phyloP scores from a whole-genome alignment of 1,140 invertebrate genomes.

The Idris sp. region DNA sequence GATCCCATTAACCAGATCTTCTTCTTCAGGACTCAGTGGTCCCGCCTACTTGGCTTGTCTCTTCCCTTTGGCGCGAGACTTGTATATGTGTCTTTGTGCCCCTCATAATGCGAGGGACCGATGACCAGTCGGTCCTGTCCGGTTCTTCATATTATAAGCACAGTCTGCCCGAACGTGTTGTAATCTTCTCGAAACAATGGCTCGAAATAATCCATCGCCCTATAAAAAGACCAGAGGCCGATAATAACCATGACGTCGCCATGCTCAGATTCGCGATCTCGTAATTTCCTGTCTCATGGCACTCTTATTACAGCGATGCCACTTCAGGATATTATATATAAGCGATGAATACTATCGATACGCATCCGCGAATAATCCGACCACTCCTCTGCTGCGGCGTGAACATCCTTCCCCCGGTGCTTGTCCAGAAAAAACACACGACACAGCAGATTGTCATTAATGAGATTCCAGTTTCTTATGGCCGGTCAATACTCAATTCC shows the following conservation, averaged over 20 bases:
- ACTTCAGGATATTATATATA: conserved; percentile 39
- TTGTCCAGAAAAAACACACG: conserved; percentile 26
- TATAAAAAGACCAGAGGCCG: conserved; percentile 65
- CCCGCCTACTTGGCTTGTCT: conserved; percentile 48
- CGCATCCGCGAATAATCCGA: conserved; percentile 27
- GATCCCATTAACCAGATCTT: conserved; percentile 65
- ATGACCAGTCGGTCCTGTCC: conserved; percentile 54
- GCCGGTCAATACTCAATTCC: conserved; percentile 4
- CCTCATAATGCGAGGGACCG: conserved; percentile 30
- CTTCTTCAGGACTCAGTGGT: conserved; percentile 57
- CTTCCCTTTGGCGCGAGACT: conserved; percentile 51
- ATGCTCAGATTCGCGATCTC: conserved; percentile 53
- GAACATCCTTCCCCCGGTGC: conserved; percentile 16
- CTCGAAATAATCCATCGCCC: conserved; percentile 64
- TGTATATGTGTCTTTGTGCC: conserved; percentile 60
- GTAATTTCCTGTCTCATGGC: conserved; percentile 56
- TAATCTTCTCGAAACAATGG: conserved; percentile 78
- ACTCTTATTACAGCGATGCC: conserved; percentile 51
- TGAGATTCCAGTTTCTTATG: conserved; percentile 34
- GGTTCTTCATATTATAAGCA: conserved; percentile 75
- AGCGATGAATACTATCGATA: conserved; percentile 52
- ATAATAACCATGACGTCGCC: conserved; percentile 72
- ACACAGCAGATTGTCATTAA: conserved; percentile 42
- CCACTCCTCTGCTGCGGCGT: conserved; percentile 31
- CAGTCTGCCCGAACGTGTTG: conserved; percentile 76